A percentile compares a stretch with the other conserved stretches of the same genome.
Conservation (phyloP, 2,888 invertebrate species). For the Rutpela maculata region DNA sequence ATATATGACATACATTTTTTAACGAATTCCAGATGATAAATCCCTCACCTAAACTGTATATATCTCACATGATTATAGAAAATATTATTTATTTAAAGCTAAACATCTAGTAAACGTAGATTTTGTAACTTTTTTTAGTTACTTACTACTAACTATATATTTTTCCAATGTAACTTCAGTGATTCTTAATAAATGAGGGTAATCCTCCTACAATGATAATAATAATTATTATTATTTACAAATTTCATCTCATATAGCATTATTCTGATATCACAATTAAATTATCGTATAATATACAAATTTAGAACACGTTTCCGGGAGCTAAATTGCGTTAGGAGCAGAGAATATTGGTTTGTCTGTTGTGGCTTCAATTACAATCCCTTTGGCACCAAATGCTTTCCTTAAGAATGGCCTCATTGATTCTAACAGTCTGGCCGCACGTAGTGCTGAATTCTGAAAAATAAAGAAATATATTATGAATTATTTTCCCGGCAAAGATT, state of each 20-base stretch:
- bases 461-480: slow-evolving; percentile 28
- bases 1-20: no score
- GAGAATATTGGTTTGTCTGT: slow-evolving; percentile 74
- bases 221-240: background rate
- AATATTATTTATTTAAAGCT: no score
- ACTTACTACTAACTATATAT: background rate
- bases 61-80: no score
- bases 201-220: background rate
- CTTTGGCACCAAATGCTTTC: slow-evolving; percentile 84
- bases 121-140: background rate
- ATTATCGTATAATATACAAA: background rate
- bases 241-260: background rate
- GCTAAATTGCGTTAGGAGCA: slow-evolving; percentile 55
- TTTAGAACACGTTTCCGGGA: background rate
- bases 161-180: background rate
- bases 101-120: background rate
- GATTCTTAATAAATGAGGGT: background rate
- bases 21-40: no score
- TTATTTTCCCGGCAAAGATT: no score
- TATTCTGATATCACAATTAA: background rate
- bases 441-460: slow-evolving; percentile 86
- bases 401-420: slow-evolving; percentile 86
- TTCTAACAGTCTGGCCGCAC: slow-evolving; percentile 83
- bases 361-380: slow-evolving; percentile 79
- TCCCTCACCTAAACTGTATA: no score